These are phyloP conservation scores for Phylloscopus trochiloides DNA, from an alignment of 2,113 vertebrate genomes.

Conservation along the genomic window DNA sequence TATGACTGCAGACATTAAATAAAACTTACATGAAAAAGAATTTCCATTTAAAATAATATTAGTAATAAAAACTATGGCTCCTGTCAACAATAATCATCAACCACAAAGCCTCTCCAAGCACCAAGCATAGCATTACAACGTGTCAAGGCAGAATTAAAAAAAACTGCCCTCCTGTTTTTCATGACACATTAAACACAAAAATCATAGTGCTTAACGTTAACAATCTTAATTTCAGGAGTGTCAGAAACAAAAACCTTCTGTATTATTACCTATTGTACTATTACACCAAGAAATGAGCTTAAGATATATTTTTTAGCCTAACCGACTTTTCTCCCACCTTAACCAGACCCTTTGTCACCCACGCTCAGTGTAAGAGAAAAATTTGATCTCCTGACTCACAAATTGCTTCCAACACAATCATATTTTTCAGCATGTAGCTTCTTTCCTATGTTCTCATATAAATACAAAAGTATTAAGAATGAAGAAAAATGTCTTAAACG, in stretches of 20 bases:
- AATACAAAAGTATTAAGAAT: background rate
- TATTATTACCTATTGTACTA: background rate
- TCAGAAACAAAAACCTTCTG: background rate
- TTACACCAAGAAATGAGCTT: background rate
- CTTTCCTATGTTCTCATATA: background rate
- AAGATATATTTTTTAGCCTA: background rate
- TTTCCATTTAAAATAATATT: background rate
- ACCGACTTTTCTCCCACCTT: rapidly evolving
- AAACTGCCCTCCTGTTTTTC: background rate
- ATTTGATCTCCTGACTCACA: background rate
- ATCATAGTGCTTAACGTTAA: background rate
- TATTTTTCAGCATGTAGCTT: background rate
- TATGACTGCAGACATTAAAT: background rate
- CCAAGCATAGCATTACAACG: background rate
- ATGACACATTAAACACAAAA: background rate
- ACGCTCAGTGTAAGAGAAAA: rapidly evolving
- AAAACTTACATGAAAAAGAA: background rate
- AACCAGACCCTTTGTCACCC: background rate
- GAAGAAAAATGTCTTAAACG: background rate
- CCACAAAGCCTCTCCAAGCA: background rate
- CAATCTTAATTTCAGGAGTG: background rate
- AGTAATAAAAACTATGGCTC: background rate
- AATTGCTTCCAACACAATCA: background rate
- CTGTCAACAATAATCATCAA: background rate
- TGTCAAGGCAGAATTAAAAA: background rate